These are phyloP conservation scores for Orthosia incerta DNA, from an alignment of 2,888 invertebrate species.

Conservation along the genomic window DNA sequence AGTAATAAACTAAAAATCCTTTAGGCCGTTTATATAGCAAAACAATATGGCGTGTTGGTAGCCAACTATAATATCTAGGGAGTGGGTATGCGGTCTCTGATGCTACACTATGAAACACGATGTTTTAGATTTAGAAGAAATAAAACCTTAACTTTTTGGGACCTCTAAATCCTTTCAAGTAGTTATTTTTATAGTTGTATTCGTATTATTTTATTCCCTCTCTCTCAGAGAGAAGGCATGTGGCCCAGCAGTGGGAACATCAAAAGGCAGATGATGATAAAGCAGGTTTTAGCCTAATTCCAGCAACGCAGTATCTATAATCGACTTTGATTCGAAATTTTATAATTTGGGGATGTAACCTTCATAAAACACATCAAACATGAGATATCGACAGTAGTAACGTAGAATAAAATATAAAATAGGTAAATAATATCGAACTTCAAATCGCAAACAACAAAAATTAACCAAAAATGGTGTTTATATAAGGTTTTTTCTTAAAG, in stretches of 20 bases:
- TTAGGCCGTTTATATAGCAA: constrained; percentile 70
- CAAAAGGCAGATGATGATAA: no score
- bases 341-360: not conserved
- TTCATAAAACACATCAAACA: not conserved
- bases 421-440: constrained; percentile 5
- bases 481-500: not conserved
- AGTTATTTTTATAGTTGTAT: not conserved
- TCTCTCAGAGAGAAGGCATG: no score
- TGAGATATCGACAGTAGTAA: not conserved
- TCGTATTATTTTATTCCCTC: not conserved
- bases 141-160: not conserved
- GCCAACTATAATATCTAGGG: constrained; percentile 55
- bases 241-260: no score
- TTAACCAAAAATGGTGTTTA: not conserved
- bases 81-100: constrained; percentile 24
- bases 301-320: not conserved
- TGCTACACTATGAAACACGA: constrained; percentile 50
- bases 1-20: constrained; percentile 63
- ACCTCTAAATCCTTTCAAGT: no score
- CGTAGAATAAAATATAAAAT: constrained; percentile 12
- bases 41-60: constrained; percentile 64
- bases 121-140: not conserved
- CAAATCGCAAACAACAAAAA: not conserved
- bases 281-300: not conserved
- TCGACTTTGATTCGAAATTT: no score